Evolutionary conservation across 2,113 vertebrate genomes (phyloP), one percentile per base, ranked within the genome.

Genomic region (Pelusios castaneus): DNA sequence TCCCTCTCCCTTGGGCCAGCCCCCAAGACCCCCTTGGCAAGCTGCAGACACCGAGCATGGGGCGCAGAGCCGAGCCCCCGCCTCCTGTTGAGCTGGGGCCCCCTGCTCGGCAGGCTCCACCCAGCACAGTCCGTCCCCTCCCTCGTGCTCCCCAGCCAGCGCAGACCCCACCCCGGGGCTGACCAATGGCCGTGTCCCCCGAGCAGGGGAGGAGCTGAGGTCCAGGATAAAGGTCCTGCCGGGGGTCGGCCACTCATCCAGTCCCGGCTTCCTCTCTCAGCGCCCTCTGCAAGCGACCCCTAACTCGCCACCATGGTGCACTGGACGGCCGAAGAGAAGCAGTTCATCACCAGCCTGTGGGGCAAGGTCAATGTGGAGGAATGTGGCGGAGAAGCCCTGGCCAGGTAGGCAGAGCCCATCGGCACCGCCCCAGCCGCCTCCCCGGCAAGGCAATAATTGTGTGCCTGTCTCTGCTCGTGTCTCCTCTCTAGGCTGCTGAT

Each of bases 311-410:
- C 91, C 97, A 98, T 98, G 98, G 98, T 98, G 94, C 96, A 98
- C 92, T 97, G 98, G 90, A 88, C 96, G 90, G 80, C 92, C 2
- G 97, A 97, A 0, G 98, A 98, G 97, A 97, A 97, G 95, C 3
- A 12, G 25, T 0, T 25, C 2, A 94, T 98, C 54, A 19, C 3
- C 0, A 0, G 2, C 84, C 3, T 96, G 9, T 98, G 97, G 97
- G 1, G 3, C 47, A 98, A 98, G 88, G 95, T 98, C 82, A 85
- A 97, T 0, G 73, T 95, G 2, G 88, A 82, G 0, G 38, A 77
- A 0, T 2, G 95, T 0, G 98, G 98, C 0, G 97, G 0, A 0
- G 97, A 98, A 51, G 51, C 97, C 93, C 97, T 98, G 92, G 88
- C 9, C 96, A 97, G 97, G 98, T 98, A 88, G 52, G 97, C 78